These are phyloP conservation scores for Drosophila nigricruria DNA, from an alignment of 2,888 invertebrate species.

Conservation along the genomic window DNA sequence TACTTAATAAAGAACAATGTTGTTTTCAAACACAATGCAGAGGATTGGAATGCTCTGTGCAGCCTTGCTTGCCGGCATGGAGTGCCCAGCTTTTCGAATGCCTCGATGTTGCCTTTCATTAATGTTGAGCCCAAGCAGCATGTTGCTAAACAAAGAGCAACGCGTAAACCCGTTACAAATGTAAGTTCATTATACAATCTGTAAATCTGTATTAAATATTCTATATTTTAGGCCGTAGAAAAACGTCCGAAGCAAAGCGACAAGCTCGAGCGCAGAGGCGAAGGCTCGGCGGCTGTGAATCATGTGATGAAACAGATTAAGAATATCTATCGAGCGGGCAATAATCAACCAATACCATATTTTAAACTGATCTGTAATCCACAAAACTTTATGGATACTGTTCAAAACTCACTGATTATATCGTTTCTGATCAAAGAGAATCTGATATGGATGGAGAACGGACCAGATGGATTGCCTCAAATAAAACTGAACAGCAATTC, in stretches of 20 bases:
- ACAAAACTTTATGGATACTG: conserved; percentile 86
- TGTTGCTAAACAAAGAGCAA: conserved; percentile 79
- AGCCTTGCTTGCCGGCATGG: conserved; percentile 55
- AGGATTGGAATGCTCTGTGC: conserved; percentile 76
- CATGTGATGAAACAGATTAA: conserved; percentile 85
- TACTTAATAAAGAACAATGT: conserved; percentile 25
- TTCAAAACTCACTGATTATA: conserved; percentile 88
- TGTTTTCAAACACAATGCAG: conserved; percentile 49
- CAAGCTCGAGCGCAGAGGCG: conserved; percentile 86
- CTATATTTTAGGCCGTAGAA: conserved; percentile 74
- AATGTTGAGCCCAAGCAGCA: conserved; percentile 79
- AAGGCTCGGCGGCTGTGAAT: conserved; percentile 87
- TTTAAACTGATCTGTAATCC: conserved; percentile 87
- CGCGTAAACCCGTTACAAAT: conserved; percentile 65
- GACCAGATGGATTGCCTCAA: conserved; percentile 81
- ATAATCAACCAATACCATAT: conserved; percentile 86
- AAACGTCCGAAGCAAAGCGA: conserved; percentile 86
- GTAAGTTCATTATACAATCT: conserved; percentile 43
- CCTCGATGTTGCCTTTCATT: conserved; percentile 81
- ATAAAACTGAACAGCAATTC: conserved; percentile 61
- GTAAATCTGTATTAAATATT: neutral
- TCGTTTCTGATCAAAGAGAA: conserved; percentile 87
- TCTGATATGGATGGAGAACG: conserved; percentile 85
- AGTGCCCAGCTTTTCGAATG: conserved; percentile 62
- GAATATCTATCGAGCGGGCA: conserved; percentile 83